Conservation (phyloP, 2,113 vertebrate genomes). For the Oreochromis aureus region DNA sequence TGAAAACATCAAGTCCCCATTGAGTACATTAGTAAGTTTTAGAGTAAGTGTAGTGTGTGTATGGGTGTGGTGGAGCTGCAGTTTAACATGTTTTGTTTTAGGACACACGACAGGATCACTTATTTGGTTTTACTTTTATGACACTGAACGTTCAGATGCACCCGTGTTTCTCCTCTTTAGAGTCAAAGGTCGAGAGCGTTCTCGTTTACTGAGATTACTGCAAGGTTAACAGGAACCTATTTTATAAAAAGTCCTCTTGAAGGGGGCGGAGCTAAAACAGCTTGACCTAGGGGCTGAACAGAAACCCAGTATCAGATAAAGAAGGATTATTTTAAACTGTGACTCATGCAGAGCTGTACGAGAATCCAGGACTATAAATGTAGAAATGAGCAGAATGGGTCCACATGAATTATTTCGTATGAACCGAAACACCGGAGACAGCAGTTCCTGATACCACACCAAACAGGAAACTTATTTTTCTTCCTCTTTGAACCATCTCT, state of each 20-base stretch:
- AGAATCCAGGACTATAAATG: not conserved
- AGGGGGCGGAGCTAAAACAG: not conserved
- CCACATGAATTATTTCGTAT: not conserved
- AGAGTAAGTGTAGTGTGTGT: not conserved
- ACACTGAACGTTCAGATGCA: not conserved
- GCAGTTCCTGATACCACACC: not conserved
- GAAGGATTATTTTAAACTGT: not conserved
- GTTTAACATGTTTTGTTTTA: not conserved
- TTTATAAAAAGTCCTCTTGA: not conserved
- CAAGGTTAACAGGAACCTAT: not conserved
- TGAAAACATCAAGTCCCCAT: not conserved
- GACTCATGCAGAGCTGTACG: not conserved
- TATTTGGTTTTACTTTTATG: not conserved
- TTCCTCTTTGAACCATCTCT: not conserved
- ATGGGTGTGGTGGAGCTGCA: not conserved
- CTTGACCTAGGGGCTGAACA: not conserved
- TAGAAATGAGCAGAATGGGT: not conserved
- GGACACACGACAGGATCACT: not conserved
- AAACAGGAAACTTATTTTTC: rapidly evolving
- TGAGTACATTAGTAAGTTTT: not conserved
- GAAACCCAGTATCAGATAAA: not conserved
- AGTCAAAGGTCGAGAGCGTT: not conserved
- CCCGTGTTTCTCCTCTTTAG: not conserved
- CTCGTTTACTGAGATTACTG: not conserved
- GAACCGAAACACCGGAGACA: not conserved